These are phyloP conservation scores for Bucco capensis DNA, from an alignment of 2,113 vertebrate genomes.

Conservation along the genomic window DNA sequence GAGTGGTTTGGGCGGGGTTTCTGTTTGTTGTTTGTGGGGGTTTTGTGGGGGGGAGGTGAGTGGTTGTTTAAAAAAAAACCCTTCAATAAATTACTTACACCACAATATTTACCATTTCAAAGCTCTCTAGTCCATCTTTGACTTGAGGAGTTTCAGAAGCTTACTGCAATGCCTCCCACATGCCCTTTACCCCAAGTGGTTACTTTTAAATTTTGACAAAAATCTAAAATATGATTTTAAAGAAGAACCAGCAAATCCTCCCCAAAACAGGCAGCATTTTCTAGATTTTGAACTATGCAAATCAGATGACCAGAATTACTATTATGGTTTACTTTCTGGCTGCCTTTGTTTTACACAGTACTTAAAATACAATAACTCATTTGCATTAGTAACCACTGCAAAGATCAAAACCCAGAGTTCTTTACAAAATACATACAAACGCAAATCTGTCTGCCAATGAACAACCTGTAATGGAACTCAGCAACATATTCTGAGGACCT, in stretches of 20 bases:
- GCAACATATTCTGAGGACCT: neutral
- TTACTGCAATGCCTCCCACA: neutral
- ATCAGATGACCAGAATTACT: neutral
- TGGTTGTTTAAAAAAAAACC: too few relatives aligned
- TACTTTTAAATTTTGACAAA: neutral
- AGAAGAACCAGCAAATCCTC: neutral
- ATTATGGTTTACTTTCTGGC: neutral
- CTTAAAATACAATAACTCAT: neutral
- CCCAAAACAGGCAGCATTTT: neutral
- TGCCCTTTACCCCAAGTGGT: neutral
- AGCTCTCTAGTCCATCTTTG: neutral
- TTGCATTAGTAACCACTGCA: neutral
- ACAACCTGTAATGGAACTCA: neutral
- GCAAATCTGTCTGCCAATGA: neutral
- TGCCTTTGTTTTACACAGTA: neutral
- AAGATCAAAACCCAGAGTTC: neutral
- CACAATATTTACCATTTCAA: neutral
- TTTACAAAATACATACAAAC: neutral
- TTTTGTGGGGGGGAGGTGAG: too few relatives aligned
- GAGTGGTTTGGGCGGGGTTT: neutral
- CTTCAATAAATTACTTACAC: neutral
- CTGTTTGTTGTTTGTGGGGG: neutral
- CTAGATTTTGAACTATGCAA: neutral
- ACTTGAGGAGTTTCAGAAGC: neutral
- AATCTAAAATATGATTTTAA: neutral